These are phyloP conservation scores for Archips crataeganus DNA, from an alignment of 2,888 invertebrate species.

Conservation along the genomic window DNA sequence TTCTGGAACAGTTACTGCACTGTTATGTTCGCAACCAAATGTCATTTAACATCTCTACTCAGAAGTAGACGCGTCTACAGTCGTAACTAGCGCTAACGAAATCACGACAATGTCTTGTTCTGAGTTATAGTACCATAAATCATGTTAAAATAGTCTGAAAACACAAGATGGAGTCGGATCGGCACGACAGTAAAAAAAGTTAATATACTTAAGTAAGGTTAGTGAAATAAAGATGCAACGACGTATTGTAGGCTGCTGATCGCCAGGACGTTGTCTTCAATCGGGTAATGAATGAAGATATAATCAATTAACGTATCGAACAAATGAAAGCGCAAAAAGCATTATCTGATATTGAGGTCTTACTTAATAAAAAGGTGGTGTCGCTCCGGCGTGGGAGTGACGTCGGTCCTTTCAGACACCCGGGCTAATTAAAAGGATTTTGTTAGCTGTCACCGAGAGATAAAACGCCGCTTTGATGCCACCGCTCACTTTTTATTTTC, in stretches of 20 bases:
- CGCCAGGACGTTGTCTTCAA: conserved; percentile 15
- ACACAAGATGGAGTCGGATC: conserved; percentile 15
- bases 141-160: conserved; percentile 25
- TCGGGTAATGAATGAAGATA: conserved; percentile 23
- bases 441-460: conserved; percentile 83
- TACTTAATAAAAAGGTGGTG: conserved; percentile 46
- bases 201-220: conserved; percentile 1
- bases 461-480: conserved; percentile 71
- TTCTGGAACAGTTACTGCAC: conserved; percentile 37
- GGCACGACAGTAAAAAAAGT: conserved; percentile 15
- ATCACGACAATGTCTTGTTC: conserved; percentile 24
- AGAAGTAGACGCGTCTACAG: conserved; percentile 31
- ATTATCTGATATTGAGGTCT: conserved; percentile 45
- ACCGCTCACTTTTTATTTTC: conserved; percentile 56
- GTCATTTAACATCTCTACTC: conserved; percentile 40
- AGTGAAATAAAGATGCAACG: neutral
- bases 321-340: conserved; percentile 34
- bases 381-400: conserved; percentile 62
- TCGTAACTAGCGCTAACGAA: conserved; percentile 27
- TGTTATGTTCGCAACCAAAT: conserved; percentile 36
- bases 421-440: conserved; percentile 84
- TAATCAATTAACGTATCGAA: conserved; percentile 37
- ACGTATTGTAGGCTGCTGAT: conserved; percentile 2
- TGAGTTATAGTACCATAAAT: conserved; percentile 34
- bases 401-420: conserved; percentile 55